These are phyloP conservation scores for Desmophyllum pertusum DNA, from an alignment of 92 coral and sea anemone genomes.

Conservation along the genomic window DNA sequence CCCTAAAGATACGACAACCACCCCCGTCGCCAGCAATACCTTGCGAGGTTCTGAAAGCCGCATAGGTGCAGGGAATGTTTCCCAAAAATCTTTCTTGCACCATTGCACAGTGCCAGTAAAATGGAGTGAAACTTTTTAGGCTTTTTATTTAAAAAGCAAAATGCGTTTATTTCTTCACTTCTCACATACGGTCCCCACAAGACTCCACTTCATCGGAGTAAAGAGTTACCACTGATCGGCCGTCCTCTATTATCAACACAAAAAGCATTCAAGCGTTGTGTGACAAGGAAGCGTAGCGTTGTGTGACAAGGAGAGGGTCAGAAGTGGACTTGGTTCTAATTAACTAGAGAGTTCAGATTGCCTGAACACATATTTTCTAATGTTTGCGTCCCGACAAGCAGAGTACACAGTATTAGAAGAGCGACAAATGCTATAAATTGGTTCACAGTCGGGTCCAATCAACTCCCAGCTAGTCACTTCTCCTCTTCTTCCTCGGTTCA, in stretches of 20 bases:
- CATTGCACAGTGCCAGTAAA: not conserved
- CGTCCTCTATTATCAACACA: not conserved
- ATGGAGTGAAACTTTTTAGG: not conserved
- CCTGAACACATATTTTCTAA: constrained; percentile 73
- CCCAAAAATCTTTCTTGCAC: too few relatives aligned
- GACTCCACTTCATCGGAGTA: not conserved
- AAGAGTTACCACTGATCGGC: not conserved
- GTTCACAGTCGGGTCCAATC: constrained; percentile 91
- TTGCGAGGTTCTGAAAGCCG: too few relatives aligned
- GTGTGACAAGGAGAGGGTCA: not conserved
- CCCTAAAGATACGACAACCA: too few relatives aligned
- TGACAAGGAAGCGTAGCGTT: not conserved
- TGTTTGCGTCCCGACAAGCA: constrained; percentile 82
- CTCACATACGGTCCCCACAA: too few relatives aligned
- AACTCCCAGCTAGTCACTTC: constrained; percentile 68
- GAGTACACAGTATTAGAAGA: constrained; percentile 74
- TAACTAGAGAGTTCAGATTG: constrained; percentile 16
- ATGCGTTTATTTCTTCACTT: too few relatives aligned
- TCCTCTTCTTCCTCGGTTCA: constrained; percentile 35
- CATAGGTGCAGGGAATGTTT: too few relatives aligned
- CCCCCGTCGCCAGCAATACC: too few relatives aligned
- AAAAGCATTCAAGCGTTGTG: not conserved
- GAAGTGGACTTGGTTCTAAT: not conserved
- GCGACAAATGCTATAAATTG: constrained; percentile 78
- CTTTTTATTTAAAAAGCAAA: too few relatives aligned